Conservation (phyloP, 2,113 vertebrate species). For the Calypte anna region DNA sequence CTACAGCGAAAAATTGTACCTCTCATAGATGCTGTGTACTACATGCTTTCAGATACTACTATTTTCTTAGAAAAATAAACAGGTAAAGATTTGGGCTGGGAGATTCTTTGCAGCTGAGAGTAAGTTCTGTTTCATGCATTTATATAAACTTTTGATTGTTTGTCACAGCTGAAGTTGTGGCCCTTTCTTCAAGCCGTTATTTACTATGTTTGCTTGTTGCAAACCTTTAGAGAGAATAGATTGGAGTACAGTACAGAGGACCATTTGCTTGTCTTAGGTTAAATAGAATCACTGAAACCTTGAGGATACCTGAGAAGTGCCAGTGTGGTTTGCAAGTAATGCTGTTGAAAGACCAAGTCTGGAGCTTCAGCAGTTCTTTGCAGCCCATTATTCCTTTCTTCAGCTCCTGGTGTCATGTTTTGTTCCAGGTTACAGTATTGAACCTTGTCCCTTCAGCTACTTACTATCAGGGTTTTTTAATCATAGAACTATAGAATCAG, state of each 20-base stretch:
- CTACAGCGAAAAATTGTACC: background rate
- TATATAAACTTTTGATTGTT: background rate
- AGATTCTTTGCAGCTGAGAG: background rate
- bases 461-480: background rate
- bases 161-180: background rate
- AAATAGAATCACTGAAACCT: background rate
- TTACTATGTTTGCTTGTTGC: background rate
- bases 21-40: background rate
- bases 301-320: background rate
- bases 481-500: too few relatives aligned
- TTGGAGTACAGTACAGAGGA: background rate
- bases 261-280: background rate
- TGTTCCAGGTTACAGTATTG: background rate
- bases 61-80: background rate
- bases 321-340: background rate
- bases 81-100: background rate
- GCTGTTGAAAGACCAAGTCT: background rate
- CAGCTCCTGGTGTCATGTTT: background rate
- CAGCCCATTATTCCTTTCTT: background rate
- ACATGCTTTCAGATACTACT: background rate
- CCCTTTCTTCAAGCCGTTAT: background rate
- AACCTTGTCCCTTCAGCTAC: background rate
- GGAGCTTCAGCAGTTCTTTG: background rate
- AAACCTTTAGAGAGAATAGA: background rate
- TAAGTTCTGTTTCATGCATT: background rate